Evolutionary conservation across 2,888 invertebrate species (phyloP), one percentile per base, ranked within the genome.

Genomic region (Rhagonycha fulva): DNA sequence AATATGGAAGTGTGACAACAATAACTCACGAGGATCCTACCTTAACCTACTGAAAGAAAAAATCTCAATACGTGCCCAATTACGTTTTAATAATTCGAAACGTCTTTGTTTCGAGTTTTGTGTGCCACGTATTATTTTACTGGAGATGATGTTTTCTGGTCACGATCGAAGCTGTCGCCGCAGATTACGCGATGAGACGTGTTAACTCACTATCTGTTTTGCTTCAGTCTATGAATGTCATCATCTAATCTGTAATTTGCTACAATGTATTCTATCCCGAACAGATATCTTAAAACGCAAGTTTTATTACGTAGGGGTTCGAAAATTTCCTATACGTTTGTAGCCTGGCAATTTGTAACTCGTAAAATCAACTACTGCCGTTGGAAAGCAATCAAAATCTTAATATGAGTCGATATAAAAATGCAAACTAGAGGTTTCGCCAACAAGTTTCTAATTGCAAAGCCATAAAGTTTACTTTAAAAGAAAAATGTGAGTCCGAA

Each of bases 91-190:
- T 19, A 63, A 47, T 47, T 47, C n/a, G 47, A n/a, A n/a, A 47
- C 47, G n/a, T 47, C 47, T 70, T 66, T 63, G 71, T 71, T 72
- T 66, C 75, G 73, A 77, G 71, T 75, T 77, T 47, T 32, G 74
- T 66, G 74, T 7, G 26, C 14, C 24, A 28, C 24, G 74, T 75
- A 75, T 72, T 77, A 77, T 77, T 77, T 77, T 75, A 66, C 47
- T 74, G 75, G 75, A 76, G 79, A 84, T 85, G 82, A 82, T 82
- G 85, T 83, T 86, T 87, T 86, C 87, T 85, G 86, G 87, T 87
- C 87, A 87, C 87, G 87, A 85, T 85, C 83, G 84, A 81, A 84
- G 85, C 87, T 87, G 87, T 87, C 87, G 85, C 86, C 86, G 84
- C 86, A 87, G 87, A 87, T 87, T 87, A 87, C 86, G 84, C 81